A percentile compares a stretch with the other conserved stretches of the same genome.
Evolutionary conservation across 2,113 vertebrate species (phyloP).

Genomic region (Naja naja): DNA sequence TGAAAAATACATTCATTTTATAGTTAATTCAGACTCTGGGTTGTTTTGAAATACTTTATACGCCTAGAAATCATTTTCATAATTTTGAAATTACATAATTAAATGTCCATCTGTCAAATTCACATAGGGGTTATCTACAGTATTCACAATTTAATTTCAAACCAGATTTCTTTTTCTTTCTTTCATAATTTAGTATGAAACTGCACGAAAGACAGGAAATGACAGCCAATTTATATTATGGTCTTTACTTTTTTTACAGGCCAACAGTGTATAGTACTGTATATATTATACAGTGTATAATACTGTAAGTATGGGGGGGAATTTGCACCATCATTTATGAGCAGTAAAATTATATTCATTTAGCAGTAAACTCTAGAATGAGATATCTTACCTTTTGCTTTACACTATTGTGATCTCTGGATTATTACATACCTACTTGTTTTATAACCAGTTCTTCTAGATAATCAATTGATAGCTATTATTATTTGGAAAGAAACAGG

Average conservation of each 20-base stretch:
- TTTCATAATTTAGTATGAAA: neutral
- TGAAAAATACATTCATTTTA: neutral
- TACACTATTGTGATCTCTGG: neutral
- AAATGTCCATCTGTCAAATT: neutral
- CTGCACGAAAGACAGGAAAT: neutral
- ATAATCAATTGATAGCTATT: neutral
- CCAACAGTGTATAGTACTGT: too few relatives aligned
- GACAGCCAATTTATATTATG: rapidly evolving
- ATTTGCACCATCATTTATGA: constrained; percentile 1
- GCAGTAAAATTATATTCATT: neutral
- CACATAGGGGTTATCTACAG: neutral
- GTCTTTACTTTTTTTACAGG: neutral
- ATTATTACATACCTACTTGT: neutral
- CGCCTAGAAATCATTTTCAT: neutral
- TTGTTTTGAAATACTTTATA: neutral
- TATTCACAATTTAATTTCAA: neutral
- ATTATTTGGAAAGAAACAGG: constrained; percentile 46
- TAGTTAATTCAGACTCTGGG: neutral
- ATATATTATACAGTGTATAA: too few relatives aligned
- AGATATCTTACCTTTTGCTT: neutral
- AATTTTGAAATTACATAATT: neutral
- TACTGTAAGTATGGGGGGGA: neutral
- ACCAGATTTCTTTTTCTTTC: neutral
- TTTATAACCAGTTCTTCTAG: neutral
- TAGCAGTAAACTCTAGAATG: neutral